Conservation (phyloP, 2,113 vertebrate species). For the Zosterops lateralis region DNA sequence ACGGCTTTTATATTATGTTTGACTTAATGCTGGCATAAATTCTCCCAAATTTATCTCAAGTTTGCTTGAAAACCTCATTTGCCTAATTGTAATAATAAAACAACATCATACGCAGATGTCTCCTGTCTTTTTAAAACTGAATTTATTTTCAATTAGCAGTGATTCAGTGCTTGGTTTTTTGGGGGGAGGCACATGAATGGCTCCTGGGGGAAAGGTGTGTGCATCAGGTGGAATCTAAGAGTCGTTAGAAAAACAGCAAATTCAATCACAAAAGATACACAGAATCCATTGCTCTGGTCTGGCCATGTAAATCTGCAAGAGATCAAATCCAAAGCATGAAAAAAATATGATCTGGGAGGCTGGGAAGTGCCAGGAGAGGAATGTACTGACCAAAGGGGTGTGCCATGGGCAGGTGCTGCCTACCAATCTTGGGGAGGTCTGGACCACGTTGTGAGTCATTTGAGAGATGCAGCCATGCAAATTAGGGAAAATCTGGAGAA, state of each 20-base stretch:
- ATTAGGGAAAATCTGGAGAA: not conserved
- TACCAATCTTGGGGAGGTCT: not conserved
- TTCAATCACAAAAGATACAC: not conserved
- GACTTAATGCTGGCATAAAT: constrained; percentile 37
- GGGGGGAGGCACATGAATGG: not conserved
- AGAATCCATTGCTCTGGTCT: not conserved
- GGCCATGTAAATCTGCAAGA: not conserved
- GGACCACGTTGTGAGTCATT: accelerated
- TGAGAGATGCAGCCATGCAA: not conserved
- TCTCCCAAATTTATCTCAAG: constrained; percentile 54
- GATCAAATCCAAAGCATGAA: not conserved
- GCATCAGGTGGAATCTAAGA: not conserved
- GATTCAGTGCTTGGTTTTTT: not conserved
- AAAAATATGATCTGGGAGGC: not conserved
- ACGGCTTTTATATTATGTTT: constrained; percentile 13
- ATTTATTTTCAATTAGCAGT: constrained; percentile 64
- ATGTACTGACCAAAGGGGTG: not conserved
- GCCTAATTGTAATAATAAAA: constrained; percentile 66
- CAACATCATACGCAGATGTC: constrained; percentile 49
- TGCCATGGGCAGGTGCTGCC: not conserved
- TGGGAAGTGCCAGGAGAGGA: not conserved
- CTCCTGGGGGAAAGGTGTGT: not conserved
- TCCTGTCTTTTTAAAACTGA: constrained; percentile 47
- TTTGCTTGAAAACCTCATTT: constrained; percentile 65
- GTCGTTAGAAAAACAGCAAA: not conserved